Percentiles rank a stretch among this genome's conserved stretches.
These are phyloP conservation scores for Eupithecia centaureata DNA, from an alignment of 2,888 invertebrate species.

Conservation along the genomic window DNA sequence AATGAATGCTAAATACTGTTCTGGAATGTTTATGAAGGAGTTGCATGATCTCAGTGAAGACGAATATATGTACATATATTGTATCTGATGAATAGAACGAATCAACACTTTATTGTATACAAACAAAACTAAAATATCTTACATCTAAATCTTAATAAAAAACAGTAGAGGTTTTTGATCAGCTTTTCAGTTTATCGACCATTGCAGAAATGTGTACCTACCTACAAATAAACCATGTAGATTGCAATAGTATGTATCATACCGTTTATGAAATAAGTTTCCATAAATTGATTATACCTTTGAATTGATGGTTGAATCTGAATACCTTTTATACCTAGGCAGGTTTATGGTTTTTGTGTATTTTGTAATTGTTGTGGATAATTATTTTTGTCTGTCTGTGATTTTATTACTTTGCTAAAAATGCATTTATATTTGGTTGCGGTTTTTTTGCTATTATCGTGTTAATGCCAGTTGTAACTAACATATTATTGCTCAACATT, in stretches of 20 bases:
- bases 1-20: conserved; percentile 26
- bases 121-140: too few species aligned
- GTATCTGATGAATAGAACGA: too few species aligned
- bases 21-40: conserved; percentile 30
- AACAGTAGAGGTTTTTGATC: too few species aligned
- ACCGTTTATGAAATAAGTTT: not conserved
- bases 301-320: too few species aligned
- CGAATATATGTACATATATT: not conserved
- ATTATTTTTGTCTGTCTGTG: not conserved
- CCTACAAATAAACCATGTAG: not conserved
- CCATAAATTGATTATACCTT: not conserved
- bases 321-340: too few species aligned
- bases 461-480: conserved; percentile 17
- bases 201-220: too few species aligned
- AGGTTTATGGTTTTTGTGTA: not conserved
- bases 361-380: not conserved
- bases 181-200: too few species aligned
- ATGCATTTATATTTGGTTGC: conserved; percentile 32
- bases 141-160: too few species aligned
- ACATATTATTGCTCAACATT: conserved; percentile 12
- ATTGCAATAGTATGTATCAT: not conserved
- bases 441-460: conserved; percentile 23
- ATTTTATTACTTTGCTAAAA: conserved; percentile 1
- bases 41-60: conserved; percentile 24
- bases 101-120: too few species aligned